A percentile compares a stretch with the other conserved stretches of the same genome.
Evolutionary conservation across 2,888 invertebrate genomes (phyloP).

Genomic region (Leucophenga montana): DNA sequence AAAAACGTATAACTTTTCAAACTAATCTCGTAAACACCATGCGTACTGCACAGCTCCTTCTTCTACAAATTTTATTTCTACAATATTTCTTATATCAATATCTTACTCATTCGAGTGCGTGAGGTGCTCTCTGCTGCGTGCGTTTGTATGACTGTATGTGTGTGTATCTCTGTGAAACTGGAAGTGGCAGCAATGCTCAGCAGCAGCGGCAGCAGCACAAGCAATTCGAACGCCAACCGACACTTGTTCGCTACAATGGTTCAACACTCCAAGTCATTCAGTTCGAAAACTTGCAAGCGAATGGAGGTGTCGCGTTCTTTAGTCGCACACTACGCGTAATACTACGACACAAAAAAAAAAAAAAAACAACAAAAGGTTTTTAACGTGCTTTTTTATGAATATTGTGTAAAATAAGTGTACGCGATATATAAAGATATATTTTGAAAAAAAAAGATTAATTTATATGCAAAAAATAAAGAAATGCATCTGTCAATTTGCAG

Average conservation of each 20-base stretch:
- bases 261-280: conserved; percentile 71
- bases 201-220: conserved; percentile 28
- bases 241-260: conserved; percentile 66
- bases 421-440: neutral
- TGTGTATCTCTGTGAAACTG: conserved; percentile 44
- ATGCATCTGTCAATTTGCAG: conserved; percentile 1
- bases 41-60: too few relatives aligned
- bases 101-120: conserved; percentile 2
- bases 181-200: conserved; percentile 39
- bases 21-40: too few relatives aligned
- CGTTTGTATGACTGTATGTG: conserved; percentile 18
- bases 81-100: too few relatives aligned
- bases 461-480: conserved; percentile 3
- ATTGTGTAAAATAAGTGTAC: neutral
- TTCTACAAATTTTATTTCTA: too few relatives aligned
- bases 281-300: conserved; percentile 74
- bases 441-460: conserved; percentile 4
- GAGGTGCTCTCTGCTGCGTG: conserved; percentile 27
- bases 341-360: neutral
- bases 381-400: conserved; percentile 11
- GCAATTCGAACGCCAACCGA: conserved; percentile 48
- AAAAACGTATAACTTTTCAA: neutral
- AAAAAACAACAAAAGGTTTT: neutral
- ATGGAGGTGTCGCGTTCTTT: conserved; percentile 69
- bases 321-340: neutral